Base-by-base conservation (phyloP, 2,888 invertebrate species). In the Melikaiella ostensackeni region DNA sequence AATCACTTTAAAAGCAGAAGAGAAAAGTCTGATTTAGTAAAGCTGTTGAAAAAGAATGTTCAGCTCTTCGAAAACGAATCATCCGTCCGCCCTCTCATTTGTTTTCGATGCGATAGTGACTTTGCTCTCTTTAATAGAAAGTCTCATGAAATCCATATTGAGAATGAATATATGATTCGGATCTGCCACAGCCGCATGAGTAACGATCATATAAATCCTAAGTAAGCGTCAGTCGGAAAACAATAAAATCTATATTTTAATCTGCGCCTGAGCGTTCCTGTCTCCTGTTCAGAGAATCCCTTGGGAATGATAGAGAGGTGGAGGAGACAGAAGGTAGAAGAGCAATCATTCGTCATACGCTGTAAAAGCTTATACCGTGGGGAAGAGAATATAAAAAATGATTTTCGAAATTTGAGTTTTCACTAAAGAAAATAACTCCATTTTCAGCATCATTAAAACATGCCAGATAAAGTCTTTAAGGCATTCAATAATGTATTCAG, bases 231-330 rank as follows among this genome's bases (percentile, higher is more conserved):
- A 81, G 81, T 82, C 83, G 84, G 84, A 86, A 89, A 89, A 89
- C 90, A 89, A 90, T 90, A 88, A 90, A 90, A 88, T 88, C 88
- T 89, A 89, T 90, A 90, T 89, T 89, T 89, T 89, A 90, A 90
- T 89, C 87, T 84, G 82, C 85, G 84, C 81, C 82, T 79, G 86
- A 84, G 79, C 79, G 78, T 79, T 77, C 78, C 79, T 75, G 81
- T 82, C 79, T 78, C 78, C 70, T 77, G 74, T 79, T 62, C 77
- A 77, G 46, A 75, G 77, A 75, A 80, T 80, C 81, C 75, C 82
- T 55, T 35, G 81, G 82, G 81, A 78, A 79, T 75, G 78, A 83
- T 82, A 80, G 77, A 79, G 80, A 79, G 81, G 77, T 79, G 78
- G 80, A 74, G 78, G 75, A 79, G 81, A 83, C 79, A 79, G 77